Conservation (phyloP, 37 sponge, comb jelly and placozoan species). For the Halichondria panicea region DNA sequence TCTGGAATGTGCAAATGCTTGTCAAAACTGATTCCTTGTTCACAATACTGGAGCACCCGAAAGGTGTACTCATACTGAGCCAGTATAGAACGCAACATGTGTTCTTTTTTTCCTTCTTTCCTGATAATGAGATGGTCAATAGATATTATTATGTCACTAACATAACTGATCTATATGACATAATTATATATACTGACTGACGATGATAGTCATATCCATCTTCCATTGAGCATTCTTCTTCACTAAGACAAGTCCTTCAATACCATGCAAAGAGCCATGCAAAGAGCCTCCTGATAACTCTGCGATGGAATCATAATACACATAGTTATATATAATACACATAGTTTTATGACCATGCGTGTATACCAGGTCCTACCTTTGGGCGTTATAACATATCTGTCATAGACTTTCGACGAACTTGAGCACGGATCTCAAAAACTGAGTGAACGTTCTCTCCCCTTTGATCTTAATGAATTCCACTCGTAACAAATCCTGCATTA, state of each 20-base stretch:
- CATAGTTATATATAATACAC: too few species aligned
- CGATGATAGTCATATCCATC: not conserved
- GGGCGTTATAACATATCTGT: not conserved
- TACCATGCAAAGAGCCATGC: not conserved
- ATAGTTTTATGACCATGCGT: not conserved
- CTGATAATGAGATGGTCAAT: not conserved
- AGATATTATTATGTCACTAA: not conserved
- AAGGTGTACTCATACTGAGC: not conserved
- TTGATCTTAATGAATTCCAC: not conserved
- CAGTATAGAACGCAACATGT: not conserved
- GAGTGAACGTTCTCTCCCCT: not conserved
- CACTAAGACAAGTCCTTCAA: not conserved
- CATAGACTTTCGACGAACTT: not conserved
- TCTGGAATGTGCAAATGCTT: slow-evolving; percentile 15
- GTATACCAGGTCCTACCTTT: not conserved
- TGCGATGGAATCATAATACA: not conserved
- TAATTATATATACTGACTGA: not conserved
- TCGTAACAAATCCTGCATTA: slow-evolving; percentile 4
- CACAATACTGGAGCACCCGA: not conserved
- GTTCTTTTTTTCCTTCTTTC: not conserved
- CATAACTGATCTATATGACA: not conserved
- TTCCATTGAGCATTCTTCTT: not conserved
- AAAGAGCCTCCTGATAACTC: not conserved
- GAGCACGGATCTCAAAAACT: not conserved
- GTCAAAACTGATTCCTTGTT: slow-evolving; percentile 1